These are phyloP conservation scores for Tuberolachnus salignus DNA, from an alignment of 2,888 invertebrate genomes.

Conservation along the genomic window DNA sequence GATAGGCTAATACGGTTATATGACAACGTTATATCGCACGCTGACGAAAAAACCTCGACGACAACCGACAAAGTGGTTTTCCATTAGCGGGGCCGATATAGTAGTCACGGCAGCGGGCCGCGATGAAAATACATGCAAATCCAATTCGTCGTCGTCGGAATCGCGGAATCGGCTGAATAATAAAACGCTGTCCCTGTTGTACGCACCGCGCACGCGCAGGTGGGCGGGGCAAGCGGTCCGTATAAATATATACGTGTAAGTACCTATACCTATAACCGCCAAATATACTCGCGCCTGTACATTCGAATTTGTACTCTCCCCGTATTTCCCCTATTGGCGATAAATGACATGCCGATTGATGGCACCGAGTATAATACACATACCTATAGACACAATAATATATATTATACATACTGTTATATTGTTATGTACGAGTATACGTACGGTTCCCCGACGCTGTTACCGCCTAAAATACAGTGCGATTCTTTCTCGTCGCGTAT, in stretches of 20 bases:
- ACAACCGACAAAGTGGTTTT: conserved; percentile 37
- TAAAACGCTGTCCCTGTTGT: conserved; percentile 7
- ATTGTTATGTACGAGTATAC: too few species aligned
- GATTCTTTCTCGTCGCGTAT: too few species aligned
- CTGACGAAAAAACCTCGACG: neutral
- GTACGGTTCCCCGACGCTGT: too few species aligned
- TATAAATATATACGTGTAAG: neutral
- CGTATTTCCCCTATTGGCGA: neutral
- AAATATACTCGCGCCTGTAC: neutral
- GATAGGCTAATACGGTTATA: too few species aligned
- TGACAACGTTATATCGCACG: too few species aligned
- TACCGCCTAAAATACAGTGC: too few species aligned
- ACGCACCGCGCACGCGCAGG: neutral
- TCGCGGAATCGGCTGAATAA: conserved; percentile 31
- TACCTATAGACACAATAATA: too few species aligned
- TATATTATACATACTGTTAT: too few species aligned
- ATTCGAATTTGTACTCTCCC: neutral
- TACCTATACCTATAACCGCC: neutral
- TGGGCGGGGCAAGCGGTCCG: neutral
- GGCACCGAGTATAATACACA: too few species aligned
- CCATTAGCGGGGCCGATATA: conserved; percentile 38
- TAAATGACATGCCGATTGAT: neutral
- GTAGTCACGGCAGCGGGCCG: too few species aligned
- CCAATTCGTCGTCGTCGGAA: conserved; percentile 23
- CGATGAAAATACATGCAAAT: conserved; percentile 23